Evolutionary conservation across 1,140 invertebrate species (phyloP), one percentile per base, ranked within the genome.

Genomic region (Pseudomyrmex cubaensis): DNA sequence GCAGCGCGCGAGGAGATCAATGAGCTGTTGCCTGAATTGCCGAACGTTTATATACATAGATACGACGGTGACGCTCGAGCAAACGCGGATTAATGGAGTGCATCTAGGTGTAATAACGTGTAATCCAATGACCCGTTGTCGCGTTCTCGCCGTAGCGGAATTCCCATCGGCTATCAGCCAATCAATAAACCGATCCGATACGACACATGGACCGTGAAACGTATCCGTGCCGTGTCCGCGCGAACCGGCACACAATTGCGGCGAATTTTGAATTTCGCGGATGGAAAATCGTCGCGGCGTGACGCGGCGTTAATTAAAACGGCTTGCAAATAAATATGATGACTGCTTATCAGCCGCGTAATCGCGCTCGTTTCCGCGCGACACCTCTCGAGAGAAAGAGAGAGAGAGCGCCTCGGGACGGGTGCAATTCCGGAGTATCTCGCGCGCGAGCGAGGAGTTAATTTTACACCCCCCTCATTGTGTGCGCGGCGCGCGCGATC

Each of bases 351-450:
- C 80, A 76, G 78, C 64, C 67, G 73, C 56, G 69, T 83, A 75
- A 77, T 66, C 61, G 25, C 46, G 35, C 35, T 35, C 17, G n/a
- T 66, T 66, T 46, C 5, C 46, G 44, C 48, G 74, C 74, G 62
- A 44, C 74, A 66, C 48, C 8, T 52, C 10, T 52, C 50, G 50
- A 52, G 50, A 35, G 5, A n/a, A n/a, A n/a, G 20, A 20, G 20
- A 20, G 20, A 20, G 20, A 35, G 35, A 35, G 35, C 5, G 35
- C 35, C 3, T 52, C 50, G 50, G 35, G 20, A 2, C 44, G 80
- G 86, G 66, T 84, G 35, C 80, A 75, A 88, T 89, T 84, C 85
- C 62, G 35, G 35, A 82, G 84, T 86, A 80, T 88, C 75, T 59
- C 78, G 86, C 62, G 86, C 62, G 64, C 64, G 63, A 5, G 52